Base-by-base conservation (phyloP, 2,888 invertebrate species). In the Mayetiola destructor region DNA sequence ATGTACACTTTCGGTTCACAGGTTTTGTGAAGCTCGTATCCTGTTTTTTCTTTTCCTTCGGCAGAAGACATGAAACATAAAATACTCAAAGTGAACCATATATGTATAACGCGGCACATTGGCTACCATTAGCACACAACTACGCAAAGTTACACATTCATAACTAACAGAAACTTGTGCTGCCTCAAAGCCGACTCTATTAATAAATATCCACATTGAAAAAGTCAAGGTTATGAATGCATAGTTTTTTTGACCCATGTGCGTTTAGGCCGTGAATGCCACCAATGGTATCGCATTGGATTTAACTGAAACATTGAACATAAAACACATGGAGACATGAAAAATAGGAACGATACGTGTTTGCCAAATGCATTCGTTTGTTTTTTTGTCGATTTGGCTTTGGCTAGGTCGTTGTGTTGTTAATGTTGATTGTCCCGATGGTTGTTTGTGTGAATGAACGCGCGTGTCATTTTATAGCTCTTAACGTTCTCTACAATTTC, bases 191-290 rank as follows among this genome's bases (percentile, higher is more conserved):
- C 14, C 48, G 27, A 42, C 8, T 37, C 10, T 37, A 37, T 37
- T 23, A 4, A 9, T 21, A 16, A 16, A 52, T 29, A 2, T n/a
- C n/a, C n/a, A n/a, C n/a, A 14, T 52, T 29, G 27, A n/a, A 53
- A 20, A 53, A 53, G 53, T 53, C 53, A 53, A 53, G 53, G 53
- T 53, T 53, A 53, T 53, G 20, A 30, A 29, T 53, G 53, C 20
- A 16, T 30, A 53, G 29, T 30, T 53, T 30, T 53, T 53, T 53
- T 53, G 53, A 53, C 53, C 53, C 32, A 18, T 18, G 12, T n/a
- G 23, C 20, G 42, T 23, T 42, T 42, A 42, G 42, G 42, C 42
- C 23, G 16, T 20, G 36, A 21, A 23, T 14, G 32, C 8, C 32
- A 12, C 8, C 32, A 32, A 12, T 32, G 32, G 32, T 9, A 32